phyloP scores from a whole-genome alignment of 35 echinoderm and acorn worm species.

The Heliocidaris tuberculata region DNA sequence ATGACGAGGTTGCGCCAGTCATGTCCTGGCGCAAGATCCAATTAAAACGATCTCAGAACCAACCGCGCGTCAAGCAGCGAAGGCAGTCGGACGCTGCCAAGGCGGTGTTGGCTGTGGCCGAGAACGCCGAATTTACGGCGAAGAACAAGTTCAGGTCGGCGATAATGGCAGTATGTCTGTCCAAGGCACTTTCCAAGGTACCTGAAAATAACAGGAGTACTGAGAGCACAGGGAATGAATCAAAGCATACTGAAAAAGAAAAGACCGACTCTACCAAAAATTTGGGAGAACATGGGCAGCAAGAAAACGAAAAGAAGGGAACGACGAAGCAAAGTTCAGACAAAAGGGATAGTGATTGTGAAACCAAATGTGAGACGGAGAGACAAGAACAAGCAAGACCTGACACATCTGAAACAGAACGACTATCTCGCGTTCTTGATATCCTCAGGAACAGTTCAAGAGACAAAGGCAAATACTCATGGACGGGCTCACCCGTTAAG shows the following conservation, averaged over 20 bases:
- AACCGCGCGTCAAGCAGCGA: background rate
- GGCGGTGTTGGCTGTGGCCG: background rate
- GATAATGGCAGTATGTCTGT: slow-evolving; percentile 37
- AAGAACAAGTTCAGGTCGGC: slow-evolving; percentile 32
- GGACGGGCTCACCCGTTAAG: background rate
- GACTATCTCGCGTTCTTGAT: background rate
- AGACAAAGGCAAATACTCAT: background rate
- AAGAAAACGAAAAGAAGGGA: background rate
- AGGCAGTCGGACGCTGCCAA: background rate
- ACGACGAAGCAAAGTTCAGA: background rate
- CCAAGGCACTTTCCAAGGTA: background rate
- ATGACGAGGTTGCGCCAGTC: background rate
- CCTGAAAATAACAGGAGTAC: background rate
- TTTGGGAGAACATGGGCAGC: background rate
- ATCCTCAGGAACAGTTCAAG: background rate
- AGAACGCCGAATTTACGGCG: slow-evolving; percentile 31
- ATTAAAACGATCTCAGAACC: background rate
- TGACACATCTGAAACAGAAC: background rate
- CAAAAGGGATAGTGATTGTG: background rate
- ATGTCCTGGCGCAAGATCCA: slow-evolving; percentile 39
- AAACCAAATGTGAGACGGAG: slow-evolving; percentile 5
- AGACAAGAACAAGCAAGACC: background rate
- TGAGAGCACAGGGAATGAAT: background rate
- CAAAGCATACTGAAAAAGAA: background rate
- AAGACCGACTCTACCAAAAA: background rate